A percentile compares a stretch with the other conserved stretches of the same genome.
Evolutionary conservation across 2,888 invertebrate genomes (phyloP).

Genomic region (Pardosa pseudoannulata): DNA sequence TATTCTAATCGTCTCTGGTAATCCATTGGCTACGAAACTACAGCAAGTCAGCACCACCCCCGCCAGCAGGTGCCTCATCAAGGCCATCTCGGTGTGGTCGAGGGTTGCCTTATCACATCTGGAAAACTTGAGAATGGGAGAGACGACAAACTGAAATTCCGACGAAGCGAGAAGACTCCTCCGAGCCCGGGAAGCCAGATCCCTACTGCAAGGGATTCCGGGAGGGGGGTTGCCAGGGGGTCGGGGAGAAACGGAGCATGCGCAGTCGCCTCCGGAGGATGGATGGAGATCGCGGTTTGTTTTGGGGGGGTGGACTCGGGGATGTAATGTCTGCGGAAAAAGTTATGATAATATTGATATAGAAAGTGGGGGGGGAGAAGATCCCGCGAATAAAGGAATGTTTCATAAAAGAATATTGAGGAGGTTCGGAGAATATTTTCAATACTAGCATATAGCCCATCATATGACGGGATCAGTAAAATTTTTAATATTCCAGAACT

Average conservation of each 20-base stretch:
- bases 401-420: too few species aligned
- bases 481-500: too few species aligned
- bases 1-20: not conserved
- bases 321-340: not conserved
- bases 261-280: not conserved
- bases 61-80: not conserved
- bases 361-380: too few species aligned
- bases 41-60: not conserved
- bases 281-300: conserved; percentile 6
- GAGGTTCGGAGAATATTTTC: too few species aligned
- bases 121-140: not conserved
- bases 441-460: too few species aligned
- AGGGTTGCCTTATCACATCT: not conserved
- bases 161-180: too few species aligned
- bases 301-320: not conserved
- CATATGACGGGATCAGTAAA: too few species aligned
- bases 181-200: not conserved
- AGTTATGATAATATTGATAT: not conserved
- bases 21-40: not conserved
- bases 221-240: not conserved
- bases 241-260: not conserved
- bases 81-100: not conserved
- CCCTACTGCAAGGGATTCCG: not conserved
- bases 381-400: too few species aligned
- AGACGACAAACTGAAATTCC: too few species aligned